Evolutionary conservation across 1,140 invertebrate genomes (phyloP), one percentile per base, ranked within the genome.

Genomic region (Neuroterus valhalla): DNA sequence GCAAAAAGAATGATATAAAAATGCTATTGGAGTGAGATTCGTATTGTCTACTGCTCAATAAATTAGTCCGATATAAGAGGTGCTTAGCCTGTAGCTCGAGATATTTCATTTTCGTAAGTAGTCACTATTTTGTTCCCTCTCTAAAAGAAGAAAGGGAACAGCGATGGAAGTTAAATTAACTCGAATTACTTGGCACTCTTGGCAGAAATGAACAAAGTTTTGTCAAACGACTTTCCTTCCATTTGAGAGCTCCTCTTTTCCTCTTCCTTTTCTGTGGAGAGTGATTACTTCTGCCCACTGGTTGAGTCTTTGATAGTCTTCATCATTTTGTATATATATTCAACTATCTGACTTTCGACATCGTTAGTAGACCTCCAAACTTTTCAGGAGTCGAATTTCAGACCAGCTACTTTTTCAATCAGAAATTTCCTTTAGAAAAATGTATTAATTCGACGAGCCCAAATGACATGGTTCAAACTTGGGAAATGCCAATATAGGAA

Each of bases 101-200:
- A 15, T 26, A 55, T 55, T 55, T 55, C 10, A 31, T 55, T 69
- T 76, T 76, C 72, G 26, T 14, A 11, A 38, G 26, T 68, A 74
- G 38, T 46, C 50, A 62, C 42, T 43, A 26, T 26, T 80, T 72
- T 73, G 71, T 70, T 70, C 17, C 26, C 14, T 44, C 21, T 31
- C 66, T 77, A 26, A 3, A 38, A 67, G 23, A 21, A 15, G 67
- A 55, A 38, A 38, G 52, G 70, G 43, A 43, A 42, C 67, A 50
- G 77, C 75, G 76, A 76, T 71, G 50, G 70, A 78, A 82, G 79
- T 82, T 84, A 82, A 82, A 84, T 82, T 80, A 82, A 84, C 73
- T 71, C 78, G 80, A 75, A 82, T 84, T 79, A 80, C 74, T 71
- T 45, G 68, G 69, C 68, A 70, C 78, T 78, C 74, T 68, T 45